Percentiles rank a stretch among this genome's conserved stretches.
Conservation (phyloP, 2,888 invertebrate genomes). For the Sphaerophoria rueppellii region DNA sequence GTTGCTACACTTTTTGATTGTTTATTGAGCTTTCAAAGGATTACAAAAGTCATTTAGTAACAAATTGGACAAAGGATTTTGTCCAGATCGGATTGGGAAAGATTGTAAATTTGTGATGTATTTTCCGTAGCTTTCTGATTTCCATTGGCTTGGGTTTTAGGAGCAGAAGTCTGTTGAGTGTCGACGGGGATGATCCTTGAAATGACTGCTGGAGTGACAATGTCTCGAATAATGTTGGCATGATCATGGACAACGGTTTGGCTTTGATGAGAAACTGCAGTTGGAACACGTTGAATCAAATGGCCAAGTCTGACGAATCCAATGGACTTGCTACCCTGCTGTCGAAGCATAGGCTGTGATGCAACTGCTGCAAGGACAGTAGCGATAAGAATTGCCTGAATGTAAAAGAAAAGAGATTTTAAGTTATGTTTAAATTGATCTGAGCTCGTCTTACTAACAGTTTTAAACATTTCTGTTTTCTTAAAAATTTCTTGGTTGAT, state of each 20-base stretch:
- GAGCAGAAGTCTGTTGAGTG: not conserved
- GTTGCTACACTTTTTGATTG: not conserved
- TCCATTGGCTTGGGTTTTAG: too few species aligned
- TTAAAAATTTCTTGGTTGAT: too few species aligned
- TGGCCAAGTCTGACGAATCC: not conserved
- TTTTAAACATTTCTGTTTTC: conserved; percentile 32
- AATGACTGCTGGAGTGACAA: conserved; percentile 58
- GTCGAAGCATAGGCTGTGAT: conserved; percentile 48
- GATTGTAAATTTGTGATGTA: too few species aligned
- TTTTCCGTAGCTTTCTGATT: not conserved
- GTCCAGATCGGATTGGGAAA: not conserved
- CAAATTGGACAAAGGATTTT: not conserved
- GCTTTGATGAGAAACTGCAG: conserved; percentile 83
- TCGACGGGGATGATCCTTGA: conserved; percentile 16
- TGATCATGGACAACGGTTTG: conserved; percentile 81
- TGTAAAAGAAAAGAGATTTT: not conserved
- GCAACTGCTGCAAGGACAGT: conserved; percentile 54
- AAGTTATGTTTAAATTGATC: not conserved
- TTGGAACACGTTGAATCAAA: conserved; percentile 76
- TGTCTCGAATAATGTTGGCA: conserved; percentile 76
- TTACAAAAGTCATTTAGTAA: not conserved
- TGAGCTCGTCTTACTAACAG: conserved; percentile 10
- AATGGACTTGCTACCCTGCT: not conserved
- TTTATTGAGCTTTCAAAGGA: not conserved
- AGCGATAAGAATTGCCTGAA: conserved; percentile 65